These are phyloP conservation scores for Hesperia comma DNA, from an alignment of 2,888 invertebrate genomes.

Conservation along the genomic window DNA sequence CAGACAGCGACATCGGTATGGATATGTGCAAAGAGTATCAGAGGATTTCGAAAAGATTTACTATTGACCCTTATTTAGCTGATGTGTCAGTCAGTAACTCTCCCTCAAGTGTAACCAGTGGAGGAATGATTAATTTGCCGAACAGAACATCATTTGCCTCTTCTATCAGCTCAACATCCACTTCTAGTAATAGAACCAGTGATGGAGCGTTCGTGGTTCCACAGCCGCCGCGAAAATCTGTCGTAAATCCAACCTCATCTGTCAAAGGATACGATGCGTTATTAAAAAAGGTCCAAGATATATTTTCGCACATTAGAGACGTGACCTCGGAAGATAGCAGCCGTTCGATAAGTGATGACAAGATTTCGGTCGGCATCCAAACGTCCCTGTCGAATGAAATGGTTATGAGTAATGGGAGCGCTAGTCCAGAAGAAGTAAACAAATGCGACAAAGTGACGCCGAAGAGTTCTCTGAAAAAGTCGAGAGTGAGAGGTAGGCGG, in stretches of 20 bases:
- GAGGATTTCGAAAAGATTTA: slow-evolving; percentile 75
- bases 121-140: slow-evolving; percentile 71
- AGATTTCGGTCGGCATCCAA: slow-evolving; percentile 73
- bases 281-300: slow-evolving; percentile 73
- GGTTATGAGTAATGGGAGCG: slow-evolving; percentile 68
- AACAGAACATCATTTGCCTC: slow-evolving; percentile 76
- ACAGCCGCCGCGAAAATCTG: slow-evolving; percentile 74
- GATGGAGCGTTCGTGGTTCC: slow-evolving; percentile 80
- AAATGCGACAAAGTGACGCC: slow-evolving; percentile 78
- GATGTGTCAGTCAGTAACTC: slow-evolving; percentile 75
- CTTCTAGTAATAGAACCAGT: slow-evolving; percentile 72
- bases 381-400: slow-evolving; percentile 63
- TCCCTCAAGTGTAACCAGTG: slow-evolving; percentile 78
- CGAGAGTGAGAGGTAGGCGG: slow-evolving; percentile 72
- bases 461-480: slow-evolving; percentile 79
- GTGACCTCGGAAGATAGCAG: slow-evolving; percentile 61
- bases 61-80: slow-evolving; percentile 75
- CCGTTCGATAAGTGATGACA: slow-evolving; percentile 65
- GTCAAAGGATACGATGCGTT: slow-evolving; percentile 76
- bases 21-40: slow-evolving; percentile 80
- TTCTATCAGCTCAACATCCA: slow-evolving; percentile 71
- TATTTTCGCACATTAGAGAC: slow-evolving; percentile 72
- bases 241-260: slow-evolving; percentile 66
- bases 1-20: slow-evolving; percentile 75
- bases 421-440: slow-evolving; percentile 72